Evolutionary conservation across 2,797 vertebrate genomes (phyloP), one percentile per base, ranked within the genome.

Genomic region (Brachyrhaphis roseni): DNA sequence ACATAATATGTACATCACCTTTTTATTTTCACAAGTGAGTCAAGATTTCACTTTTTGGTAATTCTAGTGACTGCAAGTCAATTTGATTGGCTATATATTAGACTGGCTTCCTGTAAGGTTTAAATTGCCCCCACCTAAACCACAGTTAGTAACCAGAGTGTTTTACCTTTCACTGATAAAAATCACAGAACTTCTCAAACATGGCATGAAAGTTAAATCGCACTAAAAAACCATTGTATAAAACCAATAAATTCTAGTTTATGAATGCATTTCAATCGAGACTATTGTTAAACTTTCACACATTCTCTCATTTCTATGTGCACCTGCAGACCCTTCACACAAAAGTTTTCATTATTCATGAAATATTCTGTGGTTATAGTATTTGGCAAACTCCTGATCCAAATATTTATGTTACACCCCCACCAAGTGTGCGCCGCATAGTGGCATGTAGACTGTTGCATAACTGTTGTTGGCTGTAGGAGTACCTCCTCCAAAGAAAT

Each of bases 391-490:
- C 31, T 66, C 1, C 62, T 66, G 62, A 66, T 66, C 34, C 34
- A 66, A 66, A 66, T 8, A 64, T 36, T 64, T 64, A 64, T 66
- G 62, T 36, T 66, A 66, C 62, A 36, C 62, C 62, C 34, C 34
- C 62, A 64, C 62, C 62, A 23, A 39, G 16, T 23, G 5, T 3
- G 34, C 59, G 18, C 16, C 16, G 3, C 15, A 34, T 7, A 16
- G 59, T 34, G 57, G 13, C 57, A 62, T 34, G 59, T 3, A 34
- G 59, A 62, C 59, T 62, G 31, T 64, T 64, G 18, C 31, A 62
- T 64, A 36, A 66, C 34, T 64, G 13, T 34, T 62, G 59, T 62
- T 16, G 15, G 8, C 31, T 26, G 72, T 74, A 36, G 47, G 47
- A 34, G 46, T 28, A 20, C 46, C 46, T n/a, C n/a, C n/a, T 72